Conservation (phyloP, 2,888 invertebrate genomes). For the Escarpia spicata region DNA sequence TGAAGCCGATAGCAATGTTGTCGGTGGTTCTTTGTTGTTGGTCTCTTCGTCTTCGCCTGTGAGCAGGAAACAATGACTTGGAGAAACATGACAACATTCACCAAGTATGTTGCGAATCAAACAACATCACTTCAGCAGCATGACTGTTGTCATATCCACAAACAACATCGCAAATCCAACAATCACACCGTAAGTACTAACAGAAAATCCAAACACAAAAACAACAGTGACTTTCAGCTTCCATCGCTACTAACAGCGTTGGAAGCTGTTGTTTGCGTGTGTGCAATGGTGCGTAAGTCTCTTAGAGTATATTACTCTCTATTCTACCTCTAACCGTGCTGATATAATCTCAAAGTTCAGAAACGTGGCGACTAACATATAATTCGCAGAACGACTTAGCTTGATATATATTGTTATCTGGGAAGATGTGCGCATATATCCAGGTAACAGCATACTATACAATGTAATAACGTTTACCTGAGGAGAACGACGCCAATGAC, state of each 20-base stretch:
- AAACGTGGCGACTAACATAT: background rate
- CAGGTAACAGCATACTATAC: background rate
- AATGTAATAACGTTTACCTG: background rate
- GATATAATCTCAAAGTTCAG: background rate
- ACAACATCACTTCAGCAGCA: too few relatives aligned
- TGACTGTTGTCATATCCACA: background rate
- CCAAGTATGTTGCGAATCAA: too few relatives aligned
- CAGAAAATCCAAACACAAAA: background rate
- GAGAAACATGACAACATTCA: background rate
- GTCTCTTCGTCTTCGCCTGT: background rate
- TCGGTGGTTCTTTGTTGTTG: background rate
- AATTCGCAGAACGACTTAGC: too few relatives aligned
- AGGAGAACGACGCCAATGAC: background rate
- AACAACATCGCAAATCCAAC: background rate
- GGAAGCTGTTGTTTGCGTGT: background rate
- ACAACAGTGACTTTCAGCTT: background rate
- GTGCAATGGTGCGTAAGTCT: background rate
- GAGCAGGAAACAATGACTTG: background rate
- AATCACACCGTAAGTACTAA: background rate
- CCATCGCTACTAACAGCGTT: background rate
- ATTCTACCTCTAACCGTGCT: too few relatives aligned
- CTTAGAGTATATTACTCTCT: background rate
- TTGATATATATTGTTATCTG: background rate
- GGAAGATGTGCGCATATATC: background rate
- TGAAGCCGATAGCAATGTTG: background rate